Evolutionary conservation across 2,888 invertebrate genomes (phyloP).

Genomic region (Drosophila algonquin): DNA sequence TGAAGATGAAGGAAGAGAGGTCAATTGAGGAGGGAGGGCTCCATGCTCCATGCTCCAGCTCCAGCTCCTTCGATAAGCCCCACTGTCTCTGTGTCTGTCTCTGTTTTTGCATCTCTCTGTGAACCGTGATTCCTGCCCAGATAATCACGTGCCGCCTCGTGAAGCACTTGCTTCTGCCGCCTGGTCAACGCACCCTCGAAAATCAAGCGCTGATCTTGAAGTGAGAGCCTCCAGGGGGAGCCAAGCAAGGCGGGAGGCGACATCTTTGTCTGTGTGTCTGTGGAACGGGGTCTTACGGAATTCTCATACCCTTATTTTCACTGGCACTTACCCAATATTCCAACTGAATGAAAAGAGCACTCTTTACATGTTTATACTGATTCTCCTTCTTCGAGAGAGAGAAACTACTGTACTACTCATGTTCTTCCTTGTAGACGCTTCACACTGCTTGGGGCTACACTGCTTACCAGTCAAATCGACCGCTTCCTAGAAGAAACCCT

Average conservation of each 20-base stretch:
- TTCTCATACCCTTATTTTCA: not conserved
- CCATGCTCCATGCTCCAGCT: slow-evolving; percentile 11
- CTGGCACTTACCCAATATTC: too few relatives aligned
- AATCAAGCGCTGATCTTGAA: not conserved
- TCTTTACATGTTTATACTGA: too few relatives aligned
- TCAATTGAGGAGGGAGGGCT: too few relatives aligned
- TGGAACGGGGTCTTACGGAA: not conserved
- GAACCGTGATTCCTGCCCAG: slow-evolving; percentile 26
- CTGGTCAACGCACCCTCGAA: slow-evolving; percentile 40
- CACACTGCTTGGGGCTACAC: too few relatives aligned
- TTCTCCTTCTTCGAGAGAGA: not conserved
- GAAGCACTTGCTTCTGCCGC: not conserved
- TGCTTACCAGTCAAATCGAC: too few relatives aligned
- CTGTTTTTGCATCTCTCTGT: not conserved
- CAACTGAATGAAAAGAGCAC: too few relatives aligned
- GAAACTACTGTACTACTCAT: too few relatives aligned
- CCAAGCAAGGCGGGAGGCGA: not conserved
- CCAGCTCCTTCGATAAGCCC: slow-evolving; percentile 23
- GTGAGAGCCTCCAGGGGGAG: not conserved
- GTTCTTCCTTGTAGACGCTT: too few relatives aligned
- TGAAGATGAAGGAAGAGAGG: not conserved
- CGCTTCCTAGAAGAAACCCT: not conserved
- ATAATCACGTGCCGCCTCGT: slow-evolving; percentile 40
- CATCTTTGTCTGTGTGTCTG: not conserved
- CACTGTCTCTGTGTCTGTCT: not conserved